Percentiles rank a stretch among this genome's conserved stretches.
Evolutionary conservation across 2,113 vertebrate genomes (phyloP).

Genomic region (Lichenostomus cassidix): DNA sequence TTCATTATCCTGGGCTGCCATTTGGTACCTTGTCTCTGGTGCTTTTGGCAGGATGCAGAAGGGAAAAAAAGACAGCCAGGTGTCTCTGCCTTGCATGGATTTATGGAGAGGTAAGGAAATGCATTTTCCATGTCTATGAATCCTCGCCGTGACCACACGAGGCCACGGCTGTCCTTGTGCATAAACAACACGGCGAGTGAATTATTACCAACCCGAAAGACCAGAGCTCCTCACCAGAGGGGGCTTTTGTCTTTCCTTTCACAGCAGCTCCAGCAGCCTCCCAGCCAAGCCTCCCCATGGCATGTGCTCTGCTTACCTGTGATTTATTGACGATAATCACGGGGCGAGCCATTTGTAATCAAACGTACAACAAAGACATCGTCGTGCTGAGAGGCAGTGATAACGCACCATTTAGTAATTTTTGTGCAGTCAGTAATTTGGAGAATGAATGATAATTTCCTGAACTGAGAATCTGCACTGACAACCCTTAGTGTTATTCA

Average conservation of each 20-base stretch:
- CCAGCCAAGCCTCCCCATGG: slow-evolving; percentile 16
- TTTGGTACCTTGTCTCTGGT: not conserved
- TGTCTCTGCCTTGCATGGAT: slow-evolving; percentile 17
- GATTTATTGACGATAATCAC: slow-evolving; percentile 82
- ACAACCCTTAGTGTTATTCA: slow-evolving; percentile 78
- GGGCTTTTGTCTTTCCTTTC: slow-evolving; percentile 51
- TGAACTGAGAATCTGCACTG: slow-evolving; percentile 71
- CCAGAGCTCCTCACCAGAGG: not conserved
- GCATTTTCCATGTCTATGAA: not conserved
- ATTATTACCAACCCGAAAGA: not conserved
- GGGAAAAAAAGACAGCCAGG: not conserved
- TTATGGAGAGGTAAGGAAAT: slow-evolving; percentile 38
- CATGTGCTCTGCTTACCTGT: slow-evolving; percentile 71
- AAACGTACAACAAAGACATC: slow-evolving; percentile 76
- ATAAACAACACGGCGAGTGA: not conserved
- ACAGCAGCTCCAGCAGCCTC: slow-evolving; percentile 35
- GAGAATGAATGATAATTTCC: slow-evolving; percentile 85
- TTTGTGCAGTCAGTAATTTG: slow-evolving; percentile 80
- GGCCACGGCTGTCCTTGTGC: slow-evolving; percentile 6
- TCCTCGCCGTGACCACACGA: not conserved
- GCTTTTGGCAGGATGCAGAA: not conserved
- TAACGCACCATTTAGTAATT: slow-evolving; percentile 83
- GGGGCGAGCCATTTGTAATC: slow-evolving; percentile 81
- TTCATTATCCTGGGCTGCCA: not conserved
- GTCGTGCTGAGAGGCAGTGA: slow-evolving; percentile 78